These are phyloP conservation scores for Carterocephalus palaemon DNA, from an alignment of 2,888 invertebrate genomes.

Conservation along the genomic window DNA sequence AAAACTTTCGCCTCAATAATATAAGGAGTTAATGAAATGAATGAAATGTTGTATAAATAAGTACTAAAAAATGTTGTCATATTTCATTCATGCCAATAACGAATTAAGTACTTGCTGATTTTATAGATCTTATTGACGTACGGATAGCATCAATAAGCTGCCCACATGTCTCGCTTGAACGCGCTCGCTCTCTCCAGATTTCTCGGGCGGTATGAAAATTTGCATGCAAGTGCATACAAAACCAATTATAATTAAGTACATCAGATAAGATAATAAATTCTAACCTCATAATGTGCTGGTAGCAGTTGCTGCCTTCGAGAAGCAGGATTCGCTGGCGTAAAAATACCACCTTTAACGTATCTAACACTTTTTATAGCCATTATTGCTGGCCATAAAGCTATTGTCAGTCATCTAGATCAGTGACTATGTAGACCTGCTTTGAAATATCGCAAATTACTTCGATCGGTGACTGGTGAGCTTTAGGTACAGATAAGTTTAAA, in stretches of 20 bases:
- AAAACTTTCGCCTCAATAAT: no score
- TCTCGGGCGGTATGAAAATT: constrained; percentile 67
- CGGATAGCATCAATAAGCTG: constrained; percentile 31
- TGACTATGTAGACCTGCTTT: constrained; percentile 43
- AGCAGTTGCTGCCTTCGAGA: no score
- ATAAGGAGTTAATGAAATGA: no score
- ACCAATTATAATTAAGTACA: constrained; percentile 58
- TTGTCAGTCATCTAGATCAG: constrained; percentile 45
- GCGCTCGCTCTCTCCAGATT: constrained; percentile 65
- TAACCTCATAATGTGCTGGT: constrained; percentile 38
- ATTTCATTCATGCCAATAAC: constrained; percentile 13
- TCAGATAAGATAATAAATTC: constrained; percentile 55
- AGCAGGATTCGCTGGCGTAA: constrained; percentile 32
- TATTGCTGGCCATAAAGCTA: constrained; percentile 12
- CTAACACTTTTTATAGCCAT: constrained; percentile 5
- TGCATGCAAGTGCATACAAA: constrained; percentile 60
- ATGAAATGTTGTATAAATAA: background rate
- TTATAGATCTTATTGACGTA: constrained; percentile 46
- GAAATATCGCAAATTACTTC: constrained; percentile 34
- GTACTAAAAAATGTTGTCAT: constrained; percentile 2
- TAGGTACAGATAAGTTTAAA: constrained; percentile 1
- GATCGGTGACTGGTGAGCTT: constrained; percentile 26
- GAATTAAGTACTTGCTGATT: constrained; percentile 25
- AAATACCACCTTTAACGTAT: constrained; percentile 23
- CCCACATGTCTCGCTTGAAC: constrained; percentile 48